phyloP scores from a whole-genome alignment of 2,888 invertebrate genomes.

The Dryobotodes eremita region DNA sequence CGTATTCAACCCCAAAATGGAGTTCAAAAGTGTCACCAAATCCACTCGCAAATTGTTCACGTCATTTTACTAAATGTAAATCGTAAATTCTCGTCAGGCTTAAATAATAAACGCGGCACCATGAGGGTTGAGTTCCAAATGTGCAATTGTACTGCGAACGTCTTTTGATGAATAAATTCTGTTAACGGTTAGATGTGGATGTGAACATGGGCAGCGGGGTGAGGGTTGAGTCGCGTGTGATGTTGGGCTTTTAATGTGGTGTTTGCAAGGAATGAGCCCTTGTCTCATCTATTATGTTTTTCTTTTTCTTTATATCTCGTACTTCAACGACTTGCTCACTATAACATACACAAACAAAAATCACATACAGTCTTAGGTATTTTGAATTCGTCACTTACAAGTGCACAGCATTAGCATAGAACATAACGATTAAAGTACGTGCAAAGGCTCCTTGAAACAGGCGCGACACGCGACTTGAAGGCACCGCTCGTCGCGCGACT shows the following conservation, averaged over 20 bases:
- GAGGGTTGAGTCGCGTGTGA: conserved; percentile 21
- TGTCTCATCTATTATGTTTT: not conserved
- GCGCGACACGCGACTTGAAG: no score
- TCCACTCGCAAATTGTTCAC: conserved; percentile 55
- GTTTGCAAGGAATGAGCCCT: conserved; percentile 5
- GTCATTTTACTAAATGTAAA: conserved; percentile 74
- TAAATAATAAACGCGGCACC: conserved; percentile 63
- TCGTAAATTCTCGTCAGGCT: conserved; percentile 74
- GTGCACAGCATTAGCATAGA: not conserved
- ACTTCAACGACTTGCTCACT: no score
- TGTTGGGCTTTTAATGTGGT: conserved; percentile 6
- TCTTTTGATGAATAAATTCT: conserved; percentile 65
- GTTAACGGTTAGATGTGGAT: conserved; percentile 49
- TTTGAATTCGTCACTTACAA: no score
- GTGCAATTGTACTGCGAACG: conserved; percentile 62
- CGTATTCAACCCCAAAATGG: conserved; percentile 47
- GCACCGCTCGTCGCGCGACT: no score
- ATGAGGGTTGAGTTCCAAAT: conserved; percentile 44
- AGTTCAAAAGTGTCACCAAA: conserved; percentile 55
- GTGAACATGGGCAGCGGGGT: conserved; percentile 33
- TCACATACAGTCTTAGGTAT: no score
- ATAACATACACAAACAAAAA: no score
- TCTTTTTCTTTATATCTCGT: no score
- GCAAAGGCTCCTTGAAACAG: not conserved
- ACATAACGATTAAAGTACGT: not conserved